Evolutionary conservation across 64 coral and sea anemone genomes (phyloP).

Genomic region (Exaiptasia diaphana): DNA sequence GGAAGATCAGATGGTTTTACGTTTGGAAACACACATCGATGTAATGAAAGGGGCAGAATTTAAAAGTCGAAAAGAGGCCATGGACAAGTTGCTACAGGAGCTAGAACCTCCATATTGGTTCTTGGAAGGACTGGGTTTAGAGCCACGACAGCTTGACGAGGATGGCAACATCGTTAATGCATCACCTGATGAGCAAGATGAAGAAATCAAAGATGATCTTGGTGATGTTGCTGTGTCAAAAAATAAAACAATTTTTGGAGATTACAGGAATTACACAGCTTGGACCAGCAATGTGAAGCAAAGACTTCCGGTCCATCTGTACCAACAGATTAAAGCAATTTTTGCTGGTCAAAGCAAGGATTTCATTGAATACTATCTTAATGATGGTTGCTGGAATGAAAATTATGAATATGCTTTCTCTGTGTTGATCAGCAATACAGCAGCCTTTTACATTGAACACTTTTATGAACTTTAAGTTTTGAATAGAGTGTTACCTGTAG

Average conservation of each 20-base stretch:
- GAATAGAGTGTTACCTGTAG: too few species aligned
- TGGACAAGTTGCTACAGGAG: neutral
- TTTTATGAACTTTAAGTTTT: neutral
- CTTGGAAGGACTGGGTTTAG: neutral
- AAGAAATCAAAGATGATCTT: neutral
- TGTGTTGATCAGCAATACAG: conserved; percentile 1
- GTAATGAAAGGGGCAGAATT: neutral
- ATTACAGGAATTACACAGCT: neutral
- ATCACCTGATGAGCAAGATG: neutral
- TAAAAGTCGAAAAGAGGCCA: neutral
- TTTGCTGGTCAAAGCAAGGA: neutral
- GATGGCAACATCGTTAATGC: neutral
- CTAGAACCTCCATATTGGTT: neutral
- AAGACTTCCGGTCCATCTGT: neutral
- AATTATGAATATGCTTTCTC: neutral
- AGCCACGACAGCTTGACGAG: neutral
- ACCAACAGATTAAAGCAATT: neutral
- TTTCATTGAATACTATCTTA: conserved; percentile 15
- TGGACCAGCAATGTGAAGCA: neutral
- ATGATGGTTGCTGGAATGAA: conserved; percentile 4
- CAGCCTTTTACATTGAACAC: neutral
- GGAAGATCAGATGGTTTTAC: neutral
- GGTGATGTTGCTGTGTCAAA: neutral
- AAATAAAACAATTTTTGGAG: neutral
- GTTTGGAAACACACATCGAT: neutral